Conservation (phyloP, 2,113 vertebrate genomes). For the Potamarius usumacintae region DNA sequence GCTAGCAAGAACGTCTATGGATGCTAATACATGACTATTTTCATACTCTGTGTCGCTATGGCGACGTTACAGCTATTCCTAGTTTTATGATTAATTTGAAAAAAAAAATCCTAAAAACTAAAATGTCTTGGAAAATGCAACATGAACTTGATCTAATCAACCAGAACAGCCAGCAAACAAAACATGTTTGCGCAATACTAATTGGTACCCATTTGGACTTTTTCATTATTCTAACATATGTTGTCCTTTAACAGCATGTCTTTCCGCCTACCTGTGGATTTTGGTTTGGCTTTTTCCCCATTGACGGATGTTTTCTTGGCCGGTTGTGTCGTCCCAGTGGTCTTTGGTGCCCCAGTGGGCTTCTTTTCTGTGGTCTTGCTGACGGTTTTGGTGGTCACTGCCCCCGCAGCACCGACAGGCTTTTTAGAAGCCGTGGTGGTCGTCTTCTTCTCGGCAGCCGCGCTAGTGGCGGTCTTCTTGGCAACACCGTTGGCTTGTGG, state of each 20-base stretch:
- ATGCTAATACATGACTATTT: not conserved
- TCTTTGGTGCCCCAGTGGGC: conserved; percentile 42
- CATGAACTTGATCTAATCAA: not conserved
- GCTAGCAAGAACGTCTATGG: not conserved
- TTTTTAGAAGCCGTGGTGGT: conserved; percentile 60
- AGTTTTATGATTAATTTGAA: not conserved
- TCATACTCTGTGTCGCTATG: not conserved
- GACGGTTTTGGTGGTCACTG: conserved; percentile 50
- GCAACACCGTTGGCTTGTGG: conserved; percentile 59
- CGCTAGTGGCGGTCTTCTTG: conserved; percentile 63
- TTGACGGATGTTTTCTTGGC: conserved; percentile 64
- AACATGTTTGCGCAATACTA: not conserved
- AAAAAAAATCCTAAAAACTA: not conserved
- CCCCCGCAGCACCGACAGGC: conserved; percentile 31
- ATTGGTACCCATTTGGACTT: not conserved
- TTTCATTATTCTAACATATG: not conserved
- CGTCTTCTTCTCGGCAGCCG: conserved; percentile 64
- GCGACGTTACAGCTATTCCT: not conserved
- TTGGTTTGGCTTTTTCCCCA: conserved; percentile 67
- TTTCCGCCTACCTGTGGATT: conserved; percentile 65
- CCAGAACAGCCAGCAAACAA: no score
- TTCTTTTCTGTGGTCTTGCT: conserved; percentile 71
- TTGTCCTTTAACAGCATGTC: not conserved
- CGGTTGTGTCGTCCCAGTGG: conserved; percentile 52
- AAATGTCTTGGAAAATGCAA: not conserved